phyloP scores from a whole-genome alignment of 2,113 vertebrate genomes.

The Cololabis saira region DNA sequence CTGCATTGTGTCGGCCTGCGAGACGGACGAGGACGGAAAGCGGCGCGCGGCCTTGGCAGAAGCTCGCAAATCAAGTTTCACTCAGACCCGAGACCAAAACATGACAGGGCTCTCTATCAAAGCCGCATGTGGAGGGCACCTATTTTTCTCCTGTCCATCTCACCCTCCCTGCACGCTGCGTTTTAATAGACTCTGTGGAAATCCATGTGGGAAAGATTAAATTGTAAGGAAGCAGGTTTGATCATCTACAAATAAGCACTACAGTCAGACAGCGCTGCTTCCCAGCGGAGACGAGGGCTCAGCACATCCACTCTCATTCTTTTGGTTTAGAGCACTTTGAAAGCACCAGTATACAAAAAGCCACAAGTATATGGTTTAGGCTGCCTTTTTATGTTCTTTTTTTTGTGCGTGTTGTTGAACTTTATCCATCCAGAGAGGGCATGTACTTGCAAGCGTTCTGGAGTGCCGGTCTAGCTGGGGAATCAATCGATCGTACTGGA shows the following conservation, averaged over 20 bases:
- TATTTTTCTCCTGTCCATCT: neutral
- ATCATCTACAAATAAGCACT: slow-evolving; percentile 76
- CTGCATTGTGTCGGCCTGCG: slow-evolving; percentile 4
- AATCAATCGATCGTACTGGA: too few species aligned
- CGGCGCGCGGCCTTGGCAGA: slow-evolving; percentile 14
- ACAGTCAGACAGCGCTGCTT: slow-evolving; percentile 32
- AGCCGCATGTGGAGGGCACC: slow-evolving; percentile 49
- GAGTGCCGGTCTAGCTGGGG: too few species aligned
- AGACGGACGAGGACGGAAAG: slow-evolving; percentile 44
- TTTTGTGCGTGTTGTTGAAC: neutral
- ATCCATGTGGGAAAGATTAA: slow-evolving; percentile 77
- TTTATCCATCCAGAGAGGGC: neutral
- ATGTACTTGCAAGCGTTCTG: neutral
- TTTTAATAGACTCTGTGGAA: slow-evolving; percentile 57
- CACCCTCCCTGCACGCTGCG: slow-evolving; percentile 18
- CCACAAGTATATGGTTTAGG: slow-evolving; percentile 4
- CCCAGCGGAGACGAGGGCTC: slow-evolving; percentile 57
- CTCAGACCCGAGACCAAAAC: slow-evolving; percentile 25
- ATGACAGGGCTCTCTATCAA: slow-evolving; percentile 50
- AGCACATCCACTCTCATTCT: slow-evolving; percentile 66
- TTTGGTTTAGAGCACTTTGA: slow-evolving; percentile 41
- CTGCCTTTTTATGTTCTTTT: neutral
- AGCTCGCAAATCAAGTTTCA: slow-evolving; percentile 58
- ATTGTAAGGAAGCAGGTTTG: slow-evolving; percentile 66
- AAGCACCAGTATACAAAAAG: too few species aligned